A percentile compares a stretch with the other conserved stretches of the same genome.
phyloP scores from a whole-genome alignment of 1,140 invertebrate genomes.

The Lycorma delicatula region DNA sequence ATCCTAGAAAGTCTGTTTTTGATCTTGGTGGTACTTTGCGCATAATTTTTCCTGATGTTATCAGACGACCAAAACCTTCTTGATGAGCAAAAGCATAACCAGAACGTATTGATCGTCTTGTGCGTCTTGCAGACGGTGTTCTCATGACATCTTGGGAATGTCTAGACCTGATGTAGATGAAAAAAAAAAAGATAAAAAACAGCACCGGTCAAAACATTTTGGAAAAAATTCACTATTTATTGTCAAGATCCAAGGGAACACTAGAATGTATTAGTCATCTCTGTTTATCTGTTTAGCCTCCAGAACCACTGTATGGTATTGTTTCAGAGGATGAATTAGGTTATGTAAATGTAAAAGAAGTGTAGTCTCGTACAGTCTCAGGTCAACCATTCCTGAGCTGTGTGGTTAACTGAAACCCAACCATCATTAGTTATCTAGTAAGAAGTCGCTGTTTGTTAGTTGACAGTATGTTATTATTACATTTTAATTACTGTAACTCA shows the following conservation, averaged over 20 bases:
- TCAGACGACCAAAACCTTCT: constrained; percentile 84
- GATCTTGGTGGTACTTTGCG: constrained; percentile 54
- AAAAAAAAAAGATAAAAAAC: constrained; percentile 13
- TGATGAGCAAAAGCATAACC: constrained; percentile 98
- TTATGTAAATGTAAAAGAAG: no score
- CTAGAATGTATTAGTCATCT: not conserved
- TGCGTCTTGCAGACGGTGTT: constrained; percentile 76
- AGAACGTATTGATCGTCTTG: constrained; percentile 81
- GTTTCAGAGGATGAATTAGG: no score
- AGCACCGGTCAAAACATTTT: not conserved
- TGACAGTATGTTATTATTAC: no score
- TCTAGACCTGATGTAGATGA: constrained; percentile 43
- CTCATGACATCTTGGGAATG: constrained; percentile 68
- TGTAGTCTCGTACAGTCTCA: no score
- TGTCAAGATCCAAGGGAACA: no score
- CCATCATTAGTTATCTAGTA: no score
- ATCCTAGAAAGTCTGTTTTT: constrained; percentile 36
- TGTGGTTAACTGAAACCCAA: no score
- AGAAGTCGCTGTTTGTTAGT: no score
- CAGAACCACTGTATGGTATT: no score
- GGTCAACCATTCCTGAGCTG: no score
- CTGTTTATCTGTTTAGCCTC: no score
- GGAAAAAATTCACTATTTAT: not conserved
- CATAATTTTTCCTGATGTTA: constrained; percentile 98
- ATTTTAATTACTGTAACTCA: no score